These are phyloP conservation scores for Suricata suricatta DNA, from an alignment of 2,113 vertebrate genomes.

Conservation along the genomic window DNA sequence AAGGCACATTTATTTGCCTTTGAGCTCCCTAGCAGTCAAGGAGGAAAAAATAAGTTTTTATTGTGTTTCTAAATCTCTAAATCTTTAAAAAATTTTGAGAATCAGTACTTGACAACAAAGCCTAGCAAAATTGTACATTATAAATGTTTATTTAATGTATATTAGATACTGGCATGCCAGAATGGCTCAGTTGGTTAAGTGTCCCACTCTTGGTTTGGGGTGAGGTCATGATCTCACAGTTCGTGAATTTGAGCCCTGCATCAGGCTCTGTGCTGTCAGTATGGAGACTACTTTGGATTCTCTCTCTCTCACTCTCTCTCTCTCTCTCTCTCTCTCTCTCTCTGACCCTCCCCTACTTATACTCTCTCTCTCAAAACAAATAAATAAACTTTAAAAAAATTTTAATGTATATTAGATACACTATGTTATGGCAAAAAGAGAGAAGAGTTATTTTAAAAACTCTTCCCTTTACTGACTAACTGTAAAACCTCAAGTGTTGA, in stretches of 20 bases:
- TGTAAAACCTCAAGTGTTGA: not conserved
- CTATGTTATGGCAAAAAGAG: not conserved
- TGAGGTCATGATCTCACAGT: too few relatives aligned
- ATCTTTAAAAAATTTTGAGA: not conserved
- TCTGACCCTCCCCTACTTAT: too few relatives aligned
- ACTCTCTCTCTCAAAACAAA: too few relatives aligned
- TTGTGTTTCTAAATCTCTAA: not conserved
- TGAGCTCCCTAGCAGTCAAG: not conserved
- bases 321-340: too few relatives aligned
- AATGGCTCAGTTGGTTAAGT: too few relatives aligned
- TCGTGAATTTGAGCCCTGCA: too few relatives aligned
- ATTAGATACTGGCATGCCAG: not conserved
- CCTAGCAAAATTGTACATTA: not conserved
- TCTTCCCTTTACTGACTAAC: not conserved
- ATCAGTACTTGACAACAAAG: conserved; percentile 1
- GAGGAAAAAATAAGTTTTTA: not conserved
- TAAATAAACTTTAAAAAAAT: too few relatives aligned
- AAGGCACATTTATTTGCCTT: not conserved
- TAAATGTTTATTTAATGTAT: not conserved
- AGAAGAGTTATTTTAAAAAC: conserved; percentile 2
- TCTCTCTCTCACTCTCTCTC: too few relatives aligned
- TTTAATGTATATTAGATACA: not conserved
- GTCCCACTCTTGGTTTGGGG: too few relatives aligned
- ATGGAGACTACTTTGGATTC: too few relatives aligned
- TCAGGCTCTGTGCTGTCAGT: too few relatives aligned